Conservation (phyloP, 2,113 vertebrate genomes). For the Circaetus gallicus region DNA sequence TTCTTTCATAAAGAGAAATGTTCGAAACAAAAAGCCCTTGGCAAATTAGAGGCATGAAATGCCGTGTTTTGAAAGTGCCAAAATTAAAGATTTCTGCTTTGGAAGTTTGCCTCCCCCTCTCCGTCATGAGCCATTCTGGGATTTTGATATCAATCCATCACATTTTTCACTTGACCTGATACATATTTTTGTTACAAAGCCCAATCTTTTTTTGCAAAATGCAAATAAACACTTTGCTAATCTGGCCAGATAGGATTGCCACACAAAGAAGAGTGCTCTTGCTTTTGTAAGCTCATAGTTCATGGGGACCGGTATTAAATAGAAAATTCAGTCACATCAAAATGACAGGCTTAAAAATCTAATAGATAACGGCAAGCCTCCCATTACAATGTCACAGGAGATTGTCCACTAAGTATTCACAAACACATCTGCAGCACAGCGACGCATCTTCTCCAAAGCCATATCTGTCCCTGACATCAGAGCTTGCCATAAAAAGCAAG, state of each 20-base stretch:
- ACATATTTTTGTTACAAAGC: neutral
- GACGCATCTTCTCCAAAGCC: neutral
- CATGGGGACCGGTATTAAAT: neutral
- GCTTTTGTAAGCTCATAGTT: neutral
- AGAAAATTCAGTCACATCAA: neutral
- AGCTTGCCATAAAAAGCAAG: constrained; percentile 29
- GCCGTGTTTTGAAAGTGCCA: constrained; percentile 4
- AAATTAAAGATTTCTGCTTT: constrained; percentile 16
- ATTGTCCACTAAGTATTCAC: constrained; percentile 1
- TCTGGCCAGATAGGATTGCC: neutral
- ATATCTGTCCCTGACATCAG: constrained; percentile 23
- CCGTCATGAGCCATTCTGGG: neutral
- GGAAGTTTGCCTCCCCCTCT: neutral
- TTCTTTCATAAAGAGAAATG: neutral
- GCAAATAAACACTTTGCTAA: neutral
- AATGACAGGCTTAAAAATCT: constrained; percentile 15
- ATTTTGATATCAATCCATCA: neutral
- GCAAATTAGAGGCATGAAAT: constrained; percentile 26
- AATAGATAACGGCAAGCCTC: neutral
- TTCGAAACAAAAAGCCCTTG: neutral
- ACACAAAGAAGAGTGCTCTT: neutral
- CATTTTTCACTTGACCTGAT: neutral
- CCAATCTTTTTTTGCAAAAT: neutral
- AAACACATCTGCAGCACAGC: constrained; percentile 11
- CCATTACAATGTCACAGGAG: neutral